Conservation (phyloP, 2,113 vertebrate species). For the Recurvirostra avosetta region DNA sequence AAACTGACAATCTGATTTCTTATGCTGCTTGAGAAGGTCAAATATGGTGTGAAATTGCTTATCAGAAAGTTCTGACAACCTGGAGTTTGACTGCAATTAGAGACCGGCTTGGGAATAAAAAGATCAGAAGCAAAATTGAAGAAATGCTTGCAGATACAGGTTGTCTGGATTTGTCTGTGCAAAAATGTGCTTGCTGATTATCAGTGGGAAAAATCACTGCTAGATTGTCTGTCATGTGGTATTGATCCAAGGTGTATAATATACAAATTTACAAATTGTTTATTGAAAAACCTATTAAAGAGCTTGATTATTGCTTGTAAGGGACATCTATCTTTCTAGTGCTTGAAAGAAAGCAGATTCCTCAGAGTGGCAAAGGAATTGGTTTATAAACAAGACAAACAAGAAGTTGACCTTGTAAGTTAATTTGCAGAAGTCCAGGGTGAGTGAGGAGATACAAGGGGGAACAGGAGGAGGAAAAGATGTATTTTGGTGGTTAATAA, state of each 20-base stretch:
- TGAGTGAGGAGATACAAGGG: neutral
- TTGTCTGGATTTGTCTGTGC: neutral
- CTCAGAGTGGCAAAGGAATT: neutral
- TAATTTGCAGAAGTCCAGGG: neutral
- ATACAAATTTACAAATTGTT: neutral
- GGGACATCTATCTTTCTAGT: neutral
- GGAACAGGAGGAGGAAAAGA: neutral
- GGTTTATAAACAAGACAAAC: neutral
- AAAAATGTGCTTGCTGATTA: neutral
- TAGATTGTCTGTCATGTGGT: neutral
- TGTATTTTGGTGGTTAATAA: neutral
- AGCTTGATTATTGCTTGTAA: neutral
- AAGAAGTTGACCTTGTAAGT: neutral
- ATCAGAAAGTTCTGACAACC: neutral
- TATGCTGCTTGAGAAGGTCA: neutral
- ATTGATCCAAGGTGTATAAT: neutral
- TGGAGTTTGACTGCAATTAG: neutral
- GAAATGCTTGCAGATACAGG: neutral
- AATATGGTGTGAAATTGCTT: neutral
- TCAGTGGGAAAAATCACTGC: neutral
- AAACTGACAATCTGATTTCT: neutral
- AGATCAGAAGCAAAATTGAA: neutral
- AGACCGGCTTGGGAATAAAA: neutral
- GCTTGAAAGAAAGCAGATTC: neutral
- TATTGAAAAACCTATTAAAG: neutral